Evolutionary conservation across 2,888 invertebrate species (phyloP).

Genomic region (Drosophila rellima): DNA sequence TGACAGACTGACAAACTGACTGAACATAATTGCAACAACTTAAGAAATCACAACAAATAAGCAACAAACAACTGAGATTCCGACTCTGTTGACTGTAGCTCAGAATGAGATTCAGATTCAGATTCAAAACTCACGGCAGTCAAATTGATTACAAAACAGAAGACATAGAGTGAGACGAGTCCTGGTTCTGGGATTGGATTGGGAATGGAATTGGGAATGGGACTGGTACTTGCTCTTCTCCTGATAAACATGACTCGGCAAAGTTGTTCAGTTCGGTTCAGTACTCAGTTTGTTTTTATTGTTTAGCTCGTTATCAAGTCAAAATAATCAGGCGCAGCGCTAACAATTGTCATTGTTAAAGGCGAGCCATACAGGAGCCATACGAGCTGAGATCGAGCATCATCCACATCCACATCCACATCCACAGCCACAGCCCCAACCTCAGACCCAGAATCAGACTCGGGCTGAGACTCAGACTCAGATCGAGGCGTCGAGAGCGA

Average conservation of each 20-base stretch:
- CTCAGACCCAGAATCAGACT: slow-evolving; percentile 2
- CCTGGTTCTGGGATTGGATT: slow-evolving; percentile 32
- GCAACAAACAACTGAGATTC: slow-evolving; percentile 46
- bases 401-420: slow-evolving; percentile 2
- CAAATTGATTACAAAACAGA: slow-evolving; percentile 74
- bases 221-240: slow-evolving; percentile 40
- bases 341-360: slow-evolving; percentile 83
- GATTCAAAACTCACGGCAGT: slow-evolving; percentile 69
- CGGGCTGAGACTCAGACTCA: neutral
- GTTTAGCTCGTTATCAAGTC: slow-evolving; percentile 86
- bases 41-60: slow-evolving; percentile 78
- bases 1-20: slow-evolving; percentile 15
- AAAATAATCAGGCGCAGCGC: slow-evolving; percentile 84
- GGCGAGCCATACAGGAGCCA: slow-evolving; percentile 74
- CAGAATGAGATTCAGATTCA: slow-evolving; percentile 33
- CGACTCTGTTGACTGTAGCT: slow-evolving; percentile 8
- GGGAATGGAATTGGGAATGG: neutral
- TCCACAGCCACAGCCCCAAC: neutral
- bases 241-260: slow-evolving; percentile 80
- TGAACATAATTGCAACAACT: slow-evolving; percentile 78
- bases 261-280: slow-evolving; percentile 43
- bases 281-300: slow-evolving; percentile 77
- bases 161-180: slow-evolving; percentile 36
- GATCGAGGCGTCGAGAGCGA: slow-evolving; percentile 50
- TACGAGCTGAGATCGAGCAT: slow-evolving; percentile 47